Percentiles rank a stretch among this genome's conserved stretches.
phyloP scores from a whole-genome alignment of 2,888 invertebrate genomes.

The Vandiemenella viatica region DNA sequence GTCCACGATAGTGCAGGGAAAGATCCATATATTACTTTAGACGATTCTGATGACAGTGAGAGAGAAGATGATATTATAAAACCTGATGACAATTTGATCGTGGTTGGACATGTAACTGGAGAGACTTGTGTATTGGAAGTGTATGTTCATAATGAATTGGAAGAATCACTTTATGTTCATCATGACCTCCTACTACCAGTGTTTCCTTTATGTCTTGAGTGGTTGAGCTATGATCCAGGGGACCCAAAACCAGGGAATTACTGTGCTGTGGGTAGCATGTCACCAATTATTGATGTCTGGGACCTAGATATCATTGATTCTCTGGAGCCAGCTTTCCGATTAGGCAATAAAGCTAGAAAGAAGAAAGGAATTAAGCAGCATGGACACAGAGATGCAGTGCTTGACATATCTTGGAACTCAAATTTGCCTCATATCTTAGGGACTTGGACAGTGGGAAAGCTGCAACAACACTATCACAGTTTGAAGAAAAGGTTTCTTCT shows the following conservation, averaged over 20 bases:
- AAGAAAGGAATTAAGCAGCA: conserved; percentile 49
- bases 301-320: conserved; percentile 87
- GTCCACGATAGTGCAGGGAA: conserved; percentile 27
- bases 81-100: conserved; percentile 72
- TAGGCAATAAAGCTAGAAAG: conserved; percentile 58
- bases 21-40: conserved; percentile 29
- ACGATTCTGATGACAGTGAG: conserved; percentile 43
- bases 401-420: conserved; percentile 83
- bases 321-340: conserved; percentile 70
- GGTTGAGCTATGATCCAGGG: conserved; percentile 75
- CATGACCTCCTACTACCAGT: conserved; percentile 83
- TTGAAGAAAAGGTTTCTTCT: conserved; percentile 71
- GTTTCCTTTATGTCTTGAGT: conserved; percentile 84
- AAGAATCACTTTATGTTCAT: conserved; percentile 81
- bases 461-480: conserved; percentile 56
- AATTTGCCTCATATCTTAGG: conserved; percentile 69
- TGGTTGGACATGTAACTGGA: conserved; percentile 74
- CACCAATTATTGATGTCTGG: conserved; percentile 87
- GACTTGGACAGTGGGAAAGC: conserved; percentile 70
- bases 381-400: conserved; percentile 81
- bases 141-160: conserved; percentile 79
- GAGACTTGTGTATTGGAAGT: conserved; percentile 80
- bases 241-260: conserved; percentile 40
- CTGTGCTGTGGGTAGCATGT: conserved; percentile 86
- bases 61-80: conserved; percentile 83